These are phyloP conservation scores for Pyrochroa serraticornis DNA, from an alignment of 2,888 invertebrate species.

Conservation along the genomic window DNA sequence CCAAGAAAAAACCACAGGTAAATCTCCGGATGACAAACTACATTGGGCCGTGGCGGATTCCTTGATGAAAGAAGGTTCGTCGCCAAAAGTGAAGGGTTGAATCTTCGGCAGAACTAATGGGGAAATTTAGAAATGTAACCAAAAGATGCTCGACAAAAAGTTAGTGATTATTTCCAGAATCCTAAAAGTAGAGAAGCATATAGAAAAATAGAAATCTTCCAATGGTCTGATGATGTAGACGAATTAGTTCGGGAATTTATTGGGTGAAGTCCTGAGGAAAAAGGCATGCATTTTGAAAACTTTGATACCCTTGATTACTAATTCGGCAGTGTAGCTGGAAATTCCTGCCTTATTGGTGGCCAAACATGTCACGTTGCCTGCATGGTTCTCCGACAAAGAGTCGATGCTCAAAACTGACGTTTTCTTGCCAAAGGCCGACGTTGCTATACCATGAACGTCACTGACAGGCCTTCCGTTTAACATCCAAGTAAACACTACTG, in stretches of 20 bases:
- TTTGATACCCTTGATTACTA: conserved; percentile 63
- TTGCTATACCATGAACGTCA: conserved; percentile 56
- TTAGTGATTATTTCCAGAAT: too few relatives aligned
- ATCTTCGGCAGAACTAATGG: too few relatives aligned
- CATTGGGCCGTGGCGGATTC: conserved; percentile 64
- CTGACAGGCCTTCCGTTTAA: conserved; percentile 67
- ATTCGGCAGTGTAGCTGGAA: conserved; percentile 58
- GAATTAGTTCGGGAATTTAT: too few relatives aligned
- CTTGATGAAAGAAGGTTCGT: conserved; percentile 63
- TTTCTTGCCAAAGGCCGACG: conserved; percentile 68
- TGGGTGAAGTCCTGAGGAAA: not conserved
- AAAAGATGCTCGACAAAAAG: too few relatives aligned
- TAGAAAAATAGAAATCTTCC: too few relatives aligned
- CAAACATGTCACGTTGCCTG: conserved; percentile 64
- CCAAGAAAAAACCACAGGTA: conserved; percentile 80
- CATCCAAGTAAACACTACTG: conserved; percentile 74
- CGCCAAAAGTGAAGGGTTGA: conserved; percentile 74
- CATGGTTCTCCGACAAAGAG: conserved; percentile 60
- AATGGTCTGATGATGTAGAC: not conserved
- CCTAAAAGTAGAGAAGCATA: too few relatives aligned
- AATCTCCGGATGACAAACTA: conserved; percentile 73
- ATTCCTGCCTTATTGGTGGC: conserved; percentile 63
- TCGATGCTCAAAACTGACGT: conserved; percentile 69
- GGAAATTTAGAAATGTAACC: too few relatives aligned
- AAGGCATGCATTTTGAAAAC: not conserved